Evolutionary conservation across 1,140 invertebrate genomes (phyloP).

Genomic region (Oreohelix idahoensis): DNA sequence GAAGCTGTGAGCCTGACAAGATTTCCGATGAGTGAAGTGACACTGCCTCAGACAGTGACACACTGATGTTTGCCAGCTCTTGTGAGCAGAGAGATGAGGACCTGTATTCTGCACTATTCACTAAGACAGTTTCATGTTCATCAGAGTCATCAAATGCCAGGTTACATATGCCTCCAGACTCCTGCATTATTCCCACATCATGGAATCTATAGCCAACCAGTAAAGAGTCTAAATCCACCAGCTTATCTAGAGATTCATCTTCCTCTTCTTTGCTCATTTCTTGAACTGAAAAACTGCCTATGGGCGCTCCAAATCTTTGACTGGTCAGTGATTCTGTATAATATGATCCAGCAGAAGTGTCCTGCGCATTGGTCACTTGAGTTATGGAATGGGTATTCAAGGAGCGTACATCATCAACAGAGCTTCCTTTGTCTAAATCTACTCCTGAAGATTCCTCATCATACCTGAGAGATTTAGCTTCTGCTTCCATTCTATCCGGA

Average conservation of each 20-base stretch:
- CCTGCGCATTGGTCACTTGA: neutral
- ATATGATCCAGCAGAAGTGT: neutral
- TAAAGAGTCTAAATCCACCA: conserved; percentile 28
- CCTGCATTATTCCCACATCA: conserved; percentile 36
- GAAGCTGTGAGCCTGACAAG: neutral
- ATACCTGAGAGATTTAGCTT: conserved; percentile 8
- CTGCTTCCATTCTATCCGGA: conserved; percentile 15
- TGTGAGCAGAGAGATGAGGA: neutral
- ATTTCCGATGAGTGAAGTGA: neutral
- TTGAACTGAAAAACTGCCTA: neutral
- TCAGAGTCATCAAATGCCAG: conserved; percentile 35
- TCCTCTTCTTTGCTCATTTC: conserved; percentile 22
- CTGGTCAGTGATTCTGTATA: neutral
- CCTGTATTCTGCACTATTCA: neutral
- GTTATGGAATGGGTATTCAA: neutral
- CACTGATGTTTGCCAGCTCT: neutral
- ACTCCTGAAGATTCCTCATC: conserved; percentile 22
- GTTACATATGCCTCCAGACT: conserved; percentile 35
- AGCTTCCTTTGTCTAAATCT: conserved; percentile 22
- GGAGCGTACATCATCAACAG: conserved; percentile 11
- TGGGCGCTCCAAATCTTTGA: too few species aligned
- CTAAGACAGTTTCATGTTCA: neutral
- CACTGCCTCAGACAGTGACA: neutral
- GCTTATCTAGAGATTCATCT: conserved; percentile 26
- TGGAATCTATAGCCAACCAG: conserved; percentile 36